Base-by-base conservation (phyloP, 2,113 vertebrate genomes). In the Pycnonotus jocosus region DNA sequence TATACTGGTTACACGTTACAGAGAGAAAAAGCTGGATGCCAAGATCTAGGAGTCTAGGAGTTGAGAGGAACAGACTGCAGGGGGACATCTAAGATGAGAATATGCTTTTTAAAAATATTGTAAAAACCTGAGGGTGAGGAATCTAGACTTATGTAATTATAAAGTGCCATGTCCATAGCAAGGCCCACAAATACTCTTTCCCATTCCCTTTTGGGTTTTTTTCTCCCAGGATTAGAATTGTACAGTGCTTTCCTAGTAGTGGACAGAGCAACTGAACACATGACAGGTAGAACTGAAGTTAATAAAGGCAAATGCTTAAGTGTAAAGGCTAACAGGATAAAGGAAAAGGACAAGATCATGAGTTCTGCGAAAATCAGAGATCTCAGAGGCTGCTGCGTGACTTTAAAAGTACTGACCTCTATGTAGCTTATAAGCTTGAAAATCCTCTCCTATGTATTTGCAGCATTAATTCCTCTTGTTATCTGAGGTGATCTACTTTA, bases 401-500 rank as follows among this genome's bases (percentile, higher is more conserved):
- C 82, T 94, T 65, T 40, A 54, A 83, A 84, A 74, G 31, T 64
- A 51, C 70, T 95, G 93, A 90, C 89, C 86, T 92, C 73, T 82
- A 3, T 47, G 45, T 80, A 85, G 95, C 73, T 95, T 73, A 73
- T 31, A 65, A 79, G 89, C 76, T 70, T 84, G 79, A 70, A 95
- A 93, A 97, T 96, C 96, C 95, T 92, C 88, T 92, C 88, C 38
- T 88, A 56, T 96, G 91, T 94, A 96, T 88, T 95, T 91, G 90
- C 61, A 91, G 93, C 91, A 90, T 96, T 97, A 94, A 94, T 95
- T 92, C 92, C 73, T 68, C 92, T 86, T 94, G 90, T 96, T 96
- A 92, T 92, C 95, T 92, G 93, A 93, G 85, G 92, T 81, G 92
- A 97, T 97, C 95, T 92, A 64, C 92, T 94, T 93, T 95, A 97